Conservation (phyloP, 2,113 vertebrate genomes). For the Willisornis vidua region DNA sequence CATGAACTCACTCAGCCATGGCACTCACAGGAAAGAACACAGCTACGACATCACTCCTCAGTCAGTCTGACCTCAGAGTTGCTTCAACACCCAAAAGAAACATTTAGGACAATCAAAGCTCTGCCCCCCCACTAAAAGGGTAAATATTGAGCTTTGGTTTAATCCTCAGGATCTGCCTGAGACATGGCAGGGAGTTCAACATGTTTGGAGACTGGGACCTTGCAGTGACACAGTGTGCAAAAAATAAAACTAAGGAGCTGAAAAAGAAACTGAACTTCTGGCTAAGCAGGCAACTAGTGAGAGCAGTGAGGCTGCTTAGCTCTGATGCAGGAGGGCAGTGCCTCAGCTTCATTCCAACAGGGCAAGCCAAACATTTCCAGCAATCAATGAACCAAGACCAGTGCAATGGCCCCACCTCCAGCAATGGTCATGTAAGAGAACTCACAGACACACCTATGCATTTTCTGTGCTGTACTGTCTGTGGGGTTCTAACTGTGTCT, state of each 20-base stretch:
- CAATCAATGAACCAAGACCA: conserved; percentile 7
- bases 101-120: not conserved
- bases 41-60: not conserved
- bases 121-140: not conserved
- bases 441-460: not conserved
- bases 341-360: not conserved
- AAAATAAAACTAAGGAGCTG: not conserved
- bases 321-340: not conserved
- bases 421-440: not conserved
- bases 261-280: not conserved
- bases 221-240: not conserved
- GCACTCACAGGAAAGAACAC: not conserved
- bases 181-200: not conserved
- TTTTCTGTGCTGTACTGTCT: not conserved
- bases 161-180: conserved; percentile 16
- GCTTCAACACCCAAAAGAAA: conserved; percentile 14
- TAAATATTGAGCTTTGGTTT: conserved; percentile 29
- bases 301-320: not conserved
- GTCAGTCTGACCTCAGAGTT: conserved; percentile 19
- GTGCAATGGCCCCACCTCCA: not conserved
- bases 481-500: not conserved
- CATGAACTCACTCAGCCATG: not conserved
- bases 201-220: not conserved
- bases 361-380: conserved; percentile 23
- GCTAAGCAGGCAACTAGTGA: not conserved